Evolutionary conservation across 2,797 vertebrate genomes (phyloP).

Genomic region (Spea hammondii): DNA sequence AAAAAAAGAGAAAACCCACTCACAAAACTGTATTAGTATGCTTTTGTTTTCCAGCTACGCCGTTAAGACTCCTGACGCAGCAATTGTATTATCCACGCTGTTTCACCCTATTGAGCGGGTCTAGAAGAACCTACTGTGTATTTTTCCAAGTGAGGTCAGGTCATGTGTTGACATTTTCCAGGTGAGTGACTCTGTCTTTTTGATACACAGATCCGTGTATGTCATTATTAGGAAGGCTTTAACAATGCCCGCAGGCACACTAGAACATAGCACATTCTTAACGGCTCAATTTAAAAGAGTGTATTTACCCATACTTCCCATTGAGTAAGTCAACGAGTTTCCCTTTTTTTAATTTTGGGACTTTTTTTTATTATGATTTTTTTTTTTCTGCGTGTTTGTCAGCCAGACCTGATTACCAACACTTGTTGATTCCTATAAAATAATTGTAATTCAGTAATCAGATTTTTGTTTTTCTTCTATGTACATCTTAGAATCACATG

Average conservation of each 20-base stretch:
- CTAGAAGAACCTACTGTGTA: constrained; percentile 52
- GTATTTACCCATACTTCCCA: too few relatives aligned
- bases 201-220: constrained; percentile 61
- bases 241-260: constrained; percentile 54
- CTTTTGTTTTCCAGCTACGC: constrained; percentile 15
- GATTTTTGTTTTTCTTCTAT: constrained; percentile 2
- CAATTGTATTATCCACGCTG: constrained; percentile 22
- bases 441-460: neutral
- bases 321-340: constrained; percentile 21
- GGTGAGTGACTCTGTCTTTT: constrained; percentile 62
- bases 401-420: neutral
- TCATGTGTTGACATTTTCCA: constrained; percentile 66
- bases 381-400: neutral
- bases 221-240: constrained; percentile 68
- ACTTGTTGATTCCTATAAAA: constrained; percentile 3
- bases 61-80: constrained; percentile 43
- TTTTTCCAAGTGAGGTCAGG: constrained; percentile 60
- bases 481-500: neutral
- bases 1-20: constrained; percentile 12
- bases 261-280: constrained; percentile 57
- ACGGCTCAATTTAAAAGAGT: constrained; percentile 51
- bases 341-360: constrained; percentile 8
- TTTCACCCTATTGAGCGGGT: constrained; percentile 37
- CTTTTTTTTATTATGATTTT: constrained; percentile 6
- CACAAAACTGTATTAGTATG: constrained; percentile 25